Base-by-base conservation (phyloP, 2,797 vertebrate genomes). In the Anolis apletophallus region DNA sequence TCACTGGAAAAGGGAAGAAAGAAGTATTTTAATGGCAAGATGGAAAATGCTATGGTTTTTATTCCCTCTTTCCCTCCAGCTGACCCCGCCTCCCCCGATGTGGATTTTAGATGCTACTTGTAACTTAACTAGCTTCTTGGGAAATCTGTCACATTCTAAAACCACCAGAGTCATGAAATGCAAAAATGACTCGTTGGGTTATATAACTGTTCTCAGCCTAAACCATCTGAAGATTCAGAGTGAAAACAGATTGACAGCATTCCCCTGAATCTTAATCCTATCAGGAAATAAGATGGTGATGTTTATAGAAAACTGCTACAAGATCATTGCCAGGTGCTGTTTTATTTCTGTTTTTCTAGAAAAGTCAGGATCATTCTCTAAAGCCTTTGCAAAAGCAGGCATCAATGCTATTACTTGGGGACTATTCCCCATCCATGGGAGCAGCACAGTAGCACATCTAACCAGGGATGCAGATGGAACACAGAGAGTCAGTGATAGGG, bases 31-130 rank as follows among this genome's bases (percentile, higher is more conserved):
- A 79, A 59, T 17, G 52, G 67, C 17, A n/a, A 4, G 5, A 50
- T 23, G 77, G 75, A 69, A 79, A 85, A 36, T 79, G 50, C 29
- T 40, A 68, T 11, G 40, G 14, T 13, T 61, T 80, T 67, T 50
- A 3, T 16, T 17, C 26, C 16, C 54, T 19, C n/a, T 16, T 19
- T 9, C 64, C 46, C 46, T 46, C 32, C 50, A 34, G 12, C 74
- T 40, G 32, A 73, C 9, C 26, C 34, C 5, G 2, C 23, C 46
- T 32, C 21, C 50, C 32, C 40, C 14, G 26, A 40, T 76, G 46
- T 85, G 21, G 36, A 79, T 85, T 80, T 85, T 50, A 80, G 34
- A 71, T 57, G 61, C 32, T 21, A 55, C 50, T 78, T 78, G 26
- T 57, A 55, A 55, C 34, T 78, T 68, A 12, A 52, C 32, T 26